Evolutionary conservation across 2,113 vertebrate species (phyloP).

Genomic region (Planiliza haematocheilus): DNA sequence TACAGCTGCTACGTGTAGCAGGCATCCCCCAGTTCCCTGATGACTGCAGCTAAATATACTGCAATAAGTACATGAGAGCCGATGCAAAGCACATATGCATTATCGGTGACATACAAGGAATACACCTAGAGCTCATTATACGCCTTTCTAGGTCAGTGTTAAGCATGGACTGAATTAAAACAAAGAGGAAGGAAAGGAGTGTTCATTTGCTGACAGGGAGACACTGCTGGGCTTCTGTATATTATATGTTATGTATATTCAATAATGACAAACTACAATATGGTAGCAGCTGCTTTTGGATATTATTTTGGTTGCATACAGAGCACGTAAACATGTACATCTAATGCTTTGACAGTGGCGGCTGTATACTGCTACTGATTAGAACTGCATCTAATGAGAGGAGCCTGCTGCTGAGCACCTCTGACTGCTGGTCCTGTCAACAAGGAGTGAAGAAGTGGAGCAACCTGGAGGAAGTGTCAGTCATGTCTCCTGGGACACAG

Average conservation of each 20-base stretch:
- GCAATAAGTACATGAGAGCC: slow-evolving; percentile 27
- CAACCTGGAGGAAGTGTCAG: slow-evolving; percentile 58
- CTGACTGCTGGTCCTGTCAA: slow-evolving; percentile 33
- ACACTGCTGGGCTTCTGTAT: background rate
- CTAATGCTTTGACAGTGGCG: slow-evolving; percentile 37
- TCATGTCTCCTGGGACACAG: slow-evolving; percentile 47
- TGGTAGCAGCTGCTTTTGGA: slow-evolving; percentile 35
- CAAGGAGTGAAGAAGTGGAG: slow-evolving; percentile 46
- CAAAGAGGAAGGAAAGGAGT: background rate
- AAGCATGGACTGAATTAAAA: slow-evolving; percentile 24
- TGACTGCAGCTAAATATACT: slow-evolving; percentile 60
- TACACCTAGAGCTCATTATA: slow-evolving; percentile 47
- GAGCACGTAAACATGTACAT: slow-evolving; percentile 20
- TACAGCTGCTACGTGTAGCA: slow-evolving; percentile 33
- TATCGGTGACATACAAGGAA: slow-evolving; percentile 30
- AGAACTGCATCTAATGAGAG: slow-evolving; percentile 55
- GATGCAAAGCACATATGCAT: slow-evolving; percentile 47
- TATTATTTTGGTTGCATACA: slow-evolving; percentile 20
- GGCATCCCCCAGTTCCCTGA: slow-evolving; percentile 44
- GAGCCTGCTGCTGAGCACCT: slow-evolving; percentile 40
- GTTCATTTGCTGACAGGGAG: background rate
- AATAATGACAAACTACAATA: background rate
- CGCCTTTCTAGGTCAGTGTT: slow-evolving; percentile 46
- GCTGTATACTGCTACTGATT: slow-evolving; percentile 35
- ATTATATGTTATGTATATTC: slow-evolving; percentile 1